These are phyloP conservation scores for Chrysocyon brachyurus DNA, from an alignment of 2,797 vertebrate genomes.

Conservation along the genomic window DNA sequence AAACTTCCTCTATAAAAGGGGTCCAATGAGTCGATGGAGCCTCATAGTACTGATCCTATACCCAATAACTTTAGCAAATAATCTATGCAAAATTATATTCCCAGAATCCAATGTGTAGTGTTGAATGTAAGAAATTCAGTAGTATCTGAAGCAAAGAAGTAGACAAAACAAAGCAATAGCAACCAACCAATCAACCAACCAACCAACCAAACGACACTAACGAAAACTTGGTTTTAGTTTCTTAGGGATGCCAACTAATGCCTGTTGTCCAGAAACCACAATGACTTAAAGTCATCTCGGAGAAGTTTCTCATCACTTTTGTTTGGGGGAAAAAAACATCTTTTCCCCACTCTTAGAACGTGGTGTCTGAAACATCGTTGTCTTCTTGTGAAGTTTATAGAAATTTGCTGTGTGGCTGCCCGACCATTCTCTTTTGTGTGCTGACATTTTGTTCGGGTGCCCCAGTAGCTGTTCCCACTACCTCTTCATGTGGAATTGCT, in stretches of 20 bases:
- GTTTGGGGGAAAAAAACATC: neutral
- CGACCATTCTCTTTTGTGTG: neutral
- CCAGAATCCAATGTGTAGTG: neutral
- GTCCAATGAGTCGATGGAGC: neutral
- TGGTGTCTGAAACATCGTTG: neutral
- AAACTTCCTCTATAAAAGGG: neutral
- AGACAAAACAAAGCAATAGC: constrained; percentile 32
- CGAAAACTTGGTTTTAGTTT: constrained; percentile 30
- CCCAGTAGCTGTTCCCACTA: neutral
- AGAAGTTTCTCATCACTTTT: neutral
- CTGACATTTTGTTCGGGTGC: neutral
- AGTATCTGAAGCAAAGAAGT: neutral
- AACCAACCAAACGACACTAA: neutral
- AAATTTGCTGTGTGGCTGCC: neutral
- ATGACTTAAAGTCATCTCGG: neutral
- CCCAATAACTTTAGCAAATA: neutral
- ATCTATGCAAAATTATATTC: neutral
- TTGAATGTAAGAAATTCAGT: neutral
- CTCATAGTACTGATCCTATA: neutral
- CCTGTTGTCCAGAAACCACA: neutral
- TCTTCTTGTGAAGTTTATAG: constrained; percentile 28
- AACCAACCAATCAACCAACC: neutral
- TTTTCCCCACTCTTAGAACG: neutral
- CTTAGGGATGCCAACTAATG: neutral
- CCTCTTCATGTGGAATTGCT: neutral